These are phyloP conservation scores for Trochalopteron elliotii DNA, from an alignment of 2,113 vertebrate genomes.

Conservation along the genomic window DNA sequence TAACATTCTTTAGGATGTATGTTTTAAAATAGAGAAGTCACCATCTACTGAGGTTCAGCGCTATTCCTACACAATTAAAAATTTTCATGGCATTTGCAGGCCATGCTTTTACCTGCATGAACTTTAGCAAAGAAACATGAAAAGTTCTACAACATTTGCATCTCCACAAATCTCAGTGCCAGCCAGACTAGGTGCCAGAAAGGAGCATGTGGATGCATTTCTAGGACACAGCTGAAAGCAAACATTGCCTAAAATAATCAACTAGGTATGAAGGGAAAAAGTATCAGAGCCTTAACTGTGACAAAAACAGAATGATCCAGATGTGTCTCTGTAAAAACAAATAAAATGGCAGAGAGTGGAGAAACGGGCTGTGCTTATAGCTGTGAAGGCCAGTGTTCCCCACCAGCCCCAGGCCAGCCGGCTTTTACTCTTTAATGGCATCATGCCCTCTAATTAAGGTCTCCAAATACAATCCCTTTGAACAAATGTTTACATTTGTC, in stretches of 20 bases:
- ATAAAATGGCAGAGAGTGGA: not conserved
- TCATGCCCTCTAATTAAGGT: constrained; percentile 57
- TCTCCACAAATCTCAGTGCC: not conserved
- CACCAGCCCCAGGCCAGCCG: not conserved
- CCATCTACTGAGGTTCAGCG: not conserved
- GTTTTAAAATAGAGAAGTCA: not conserved
- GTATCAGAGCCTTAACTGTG: not conserved
- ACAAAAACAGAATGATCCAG: not conserved
- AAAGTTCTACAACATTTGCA: not conserved
- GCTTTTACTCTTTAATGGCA: constrained; percentile 47
- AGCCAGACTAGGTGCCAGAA: not conserved
- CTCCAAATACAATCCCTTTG: constrained; percentile 42
- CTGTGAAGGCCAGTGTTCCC: not conserved
- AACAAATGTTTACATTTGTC: constrained; percentile 63
- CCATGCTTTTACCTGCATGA: not conserved
- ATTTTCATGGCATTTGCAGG: not conserved
- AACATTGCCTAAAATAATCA: not conserved
- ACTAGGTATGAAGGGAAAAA: accelerated
- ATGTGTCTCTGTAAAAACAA: not conserved
- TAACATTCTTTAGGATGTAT: not conserved
- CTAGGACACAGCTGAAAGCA: not conserved
- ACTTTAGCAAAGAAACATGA: not conserved
- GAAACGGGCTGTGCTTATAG: not conserved
- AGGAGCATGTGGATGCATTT: not conserved
- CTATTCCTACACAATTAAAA: not conserved